A percentile compares a stretch with the other conserved stretches of the same genome.
These are phyloP conservation scores for Ectropis crepuscularia DNA, from an alignment of 2,888 invertebrate species.

Conservation along the genomic window DNA sequence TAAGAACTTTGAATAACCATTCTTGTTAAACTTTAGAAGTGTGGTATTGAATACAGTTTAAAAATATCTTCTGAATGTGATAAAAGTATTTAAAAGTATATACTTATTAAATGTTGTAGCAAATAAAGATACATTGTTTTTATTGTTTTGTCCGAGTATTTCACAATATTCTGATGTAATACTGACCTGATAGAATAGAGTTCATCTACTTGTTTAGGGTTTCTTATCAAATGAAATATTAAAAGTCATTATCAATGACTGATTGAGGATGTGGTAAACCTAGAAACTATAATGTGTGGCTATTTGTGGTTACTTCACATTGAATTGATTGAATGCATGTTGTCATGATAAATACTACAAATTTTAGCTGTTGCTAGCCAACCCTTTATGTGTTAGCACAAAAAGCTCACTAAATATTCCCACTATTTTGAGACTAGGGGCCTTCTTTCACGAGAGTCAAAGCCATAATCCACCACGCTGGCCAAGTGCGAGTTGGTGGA, in stretches of 20 bases:
- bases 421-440: no score
- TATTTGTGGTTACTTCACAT: no score
- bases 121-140: conserved; percentile 24
- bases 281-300: neutral
- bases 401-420: no score
- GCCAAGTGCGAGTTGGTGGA: no score
- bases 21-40: conserved; percentile 45
- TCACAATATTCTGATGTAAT: conserved; percentile 18
- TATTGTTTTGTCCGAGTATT: conserved; percentile 15
- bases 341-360: no score
- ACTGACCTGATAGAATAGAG: conserved; percentile 25
- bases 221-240: neutral
- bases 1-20: conserved; percentile 33
- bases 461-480: no score
- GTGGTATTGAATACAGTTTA: conserved; percentile 34
- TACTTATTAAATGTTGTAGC: conserved; percentile 37
- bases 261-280: neutral
- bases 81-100: conserved; percentile 40
- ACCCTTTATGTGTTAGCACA: no score
- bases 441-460: no score
- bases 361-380: no score
- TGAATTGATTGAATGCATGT: no score
- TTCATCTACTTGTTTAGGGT: conserved; percentile 9
- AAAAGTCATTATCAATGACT: neutral
- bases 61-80: conserved; percentile 50